These are phyloP conservation scores for Synergus itoensis DNA, from an alignment of 2,888 invertebrate genomes.

Conservation along the genomic window DNA sequence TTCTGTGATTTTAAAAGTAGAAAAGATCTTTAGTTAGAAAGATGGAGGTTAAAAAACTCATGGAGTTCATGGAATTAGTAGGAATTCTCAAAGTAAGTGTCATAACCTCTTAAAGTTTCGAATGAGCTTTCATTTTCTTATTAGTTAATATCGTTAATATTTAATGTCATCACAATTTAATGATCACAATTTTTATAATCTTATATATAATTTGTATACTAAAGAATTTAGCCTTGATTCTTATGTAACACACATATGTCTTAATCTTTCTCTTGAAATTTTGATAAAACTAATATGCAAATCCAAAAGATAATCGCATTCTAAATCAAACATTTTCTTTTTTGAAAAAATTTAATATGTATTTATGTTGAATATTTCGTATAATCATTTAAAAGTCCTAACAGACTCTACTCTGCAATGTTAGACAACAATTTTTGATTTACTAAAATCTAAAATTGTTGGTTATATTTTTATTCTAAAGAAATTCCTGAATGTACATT, in stretches of 20 bases:
- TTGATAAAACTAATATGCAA: neutral
- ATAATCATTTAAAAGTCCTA: neutral
- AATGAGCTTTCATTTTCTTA: neutral
- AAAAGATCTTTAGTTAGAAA: neutral
- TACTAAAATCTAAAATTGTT: neutral
- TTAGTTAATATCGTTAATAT: too few relatives aligned
- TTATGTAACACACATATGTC: neutral
- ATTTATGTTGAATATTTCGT: neutral
- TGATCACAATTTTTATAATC: too few relatives aligned
- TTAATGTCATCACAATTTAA: neutral
- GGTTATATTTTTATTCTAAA: neutral
- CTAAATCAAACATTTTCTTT: neutral
- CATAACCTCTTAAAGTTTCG: neutral
- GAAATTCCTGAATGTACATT: neutral
- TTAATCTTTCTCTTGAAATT: neutral
- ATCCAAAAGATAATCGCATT: neutral
- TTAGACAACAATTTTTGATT: neutral
- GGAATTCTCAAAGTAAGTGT: slow-evolving; percentile 84
- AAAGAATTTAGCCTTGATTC: neutral
- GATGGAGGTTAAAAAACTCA: slow-evolving; percentile 79
- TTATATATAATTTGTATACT: neutral
- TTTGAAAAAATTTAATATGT: neutral
- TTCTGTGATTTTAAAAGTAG: neutral
- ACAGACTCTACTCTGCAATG: neutral
- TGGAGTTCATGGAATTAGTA: slow-evolving; percentile 86